Base-by-base conservation (phyloP, 2,888 invertebrate species). In the Cinara cedri region DNA sequence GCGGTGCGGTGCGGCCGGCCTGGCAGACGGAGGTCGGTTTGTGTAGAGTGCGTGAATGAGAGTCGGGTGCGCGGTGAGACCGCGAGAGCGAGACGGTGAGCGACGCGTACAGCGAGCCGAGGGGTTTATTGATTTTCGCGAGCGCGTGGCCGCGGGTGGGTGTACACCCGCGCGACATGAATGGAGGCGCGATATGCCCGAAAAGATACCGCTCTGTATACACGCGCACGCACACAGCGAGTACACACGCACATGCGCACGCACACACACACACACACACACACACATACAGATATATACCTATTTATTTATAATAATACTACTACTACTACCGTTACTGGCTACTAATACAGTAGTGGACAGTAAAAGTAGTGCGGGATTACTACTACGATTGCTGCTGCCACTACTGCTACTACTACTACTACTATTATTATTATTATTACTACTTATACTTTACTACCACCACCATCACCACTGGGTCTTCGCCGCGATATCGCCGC, bases 41-140 rank as follows among this genome's bases (percentile, higher is more conserved):
- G 55, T 44, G 46, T 46, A 54, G 76, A 44, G 55, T 21, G 76
- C 49, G 76, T 49, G 76, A 46, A 68, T 13, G 66, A 76, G 66
- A 60, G 21, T 19, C 74, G 62, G 10, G 4, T 14, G 19, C 21
- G 42, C 42, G 54, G 68, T 54, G 34, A 34, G 54, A 14, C 4
- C n/a, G 51, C 44, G 66, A 13, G 60, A 16, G 57, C 16, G 16
- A 19, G 46, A 14, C 21, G 34, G n/a, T n/a, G n/a, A n/a, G n/a
- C n/a, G n/a, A n/a, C 14, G 62, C 13, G 57, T 3, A 57, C n/a
- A 14, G 54, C 19, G 70, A 19, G 21, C 3, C 11, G 57, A 51
- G 72, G 63, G 72, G 72, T 49, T 72, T 74, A 74, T 74, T 74
- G 74, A 74, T 74, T 74, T 55, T 63, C 14, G 63, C 14, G 34